Evolutionary conservation across 92 coral and sea anemone genomes (phyloP), one percentile per base, ranked within the genome.

Genomic region (Pocillopora grandis): DNA sequence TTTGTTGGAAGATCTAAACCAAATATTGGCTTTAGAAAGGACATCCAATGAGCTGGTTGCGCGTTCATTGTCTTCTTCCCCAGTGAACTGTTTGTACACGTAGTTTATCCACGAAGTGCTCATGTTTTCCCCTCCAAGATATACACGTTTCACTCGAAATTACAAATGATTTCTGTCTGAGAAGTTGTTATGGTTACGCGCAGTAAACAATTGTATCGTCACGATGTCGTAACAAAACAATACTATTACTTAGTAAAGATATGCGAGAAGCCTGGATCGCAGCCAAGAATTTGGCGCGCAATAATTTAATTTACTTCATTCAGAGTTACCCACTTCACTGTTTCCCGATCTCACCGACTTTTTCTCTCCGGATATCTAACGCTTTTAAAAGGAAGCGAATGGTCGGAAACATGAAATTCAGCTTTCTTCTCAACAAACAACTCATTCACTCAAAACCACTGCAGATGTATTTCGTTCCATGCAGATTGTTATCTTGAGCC

Each of bases 1-100:
- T 79, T 79, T 15, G 83, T 79, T 10, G 83, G 83, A 9, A 79
- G 83, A 20, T 79, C 83, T 15, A 9, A 79, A 58, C 75, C 63
- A 56, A 52, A 79, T 21, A 36, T 70, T 56, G 11, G 75, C 83
- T 79, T 79, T 79, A 55, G 65, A 76, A 76, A 76, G 56, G 15
- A 31, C 48, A 15, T 76, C 63, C 66, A 59, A 21, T 5, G 67
- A 58, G 42, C 79, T 59, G 42, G 65, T 15, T 2, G 80, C 27
- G 18, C 10, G 12, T n/a, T 12, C 31, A 10, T 18, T 66, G 9
- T 79, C 81, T 20, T 77, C 75, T 10, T 79, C 83, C 0, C 75
- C 66, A 20, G 75, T 79, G 10, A 79, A 49, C 2, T 56, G 72
- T 17, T 79, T 79, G 15, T 79, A 55, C 18, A 79, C 12, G 75